Percentiles rank a stretch among this genome's conserved stretches.
Conservation (phyloP, 2,113 vertebrate genomes). For the Myotis yumanensis region DNA sequence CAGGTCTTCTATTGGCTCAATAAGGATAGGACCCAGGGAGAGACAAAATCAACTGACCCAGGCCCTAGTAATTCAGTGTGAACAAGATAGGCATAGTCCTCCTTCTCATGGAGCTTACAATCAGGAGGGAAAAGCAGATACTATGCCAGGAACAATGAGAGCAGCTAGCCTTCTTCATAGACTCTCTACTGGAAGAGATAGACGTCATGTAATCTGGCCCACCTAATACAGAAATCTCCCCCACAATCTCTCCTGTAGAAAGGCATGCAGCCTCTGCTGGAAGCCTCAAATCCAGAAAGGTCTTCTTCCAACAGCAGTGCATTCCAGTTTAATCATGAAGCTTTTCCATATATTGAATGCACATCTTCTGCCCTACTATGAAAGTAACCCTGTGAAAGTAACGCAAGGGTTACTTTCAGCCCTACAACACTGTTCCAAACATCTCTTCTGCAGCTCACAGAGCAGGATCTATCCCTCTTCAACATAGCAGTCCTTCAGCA, state of each 20-base stretch:
- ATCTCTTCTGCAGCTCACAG: neutral
- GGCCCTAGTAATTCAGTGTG: neutral
- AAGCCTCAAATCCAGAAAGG: neutral
- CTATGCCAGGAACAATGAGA: neutral
- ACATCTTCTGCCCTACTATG: neutral
- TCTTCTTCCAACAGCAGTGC: neutral
- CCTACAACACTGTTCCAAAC: neutral
- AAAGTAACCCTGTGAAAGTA: no score
- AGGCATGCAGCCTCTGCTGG: neutral
- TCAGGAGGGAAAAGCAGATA: neutral
- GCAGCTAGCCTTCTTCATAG: neutral
- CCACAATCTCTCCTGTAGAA: neutral
- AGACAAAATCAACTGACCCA: neutral
- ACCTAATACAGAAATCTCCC: neutral
- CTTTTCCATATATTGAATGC: neutral
- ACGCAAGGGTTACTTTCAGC: no score
- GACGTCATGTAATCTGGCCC: neutral
- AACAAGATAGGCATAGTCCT: neutral
- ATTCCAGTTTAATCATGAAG: neutral
- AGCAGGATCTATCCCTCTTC: neutral
- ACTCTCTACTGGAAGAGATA: neutral
- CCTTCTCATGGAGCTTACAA: neutral
- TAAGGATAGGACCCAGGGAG: neutral
- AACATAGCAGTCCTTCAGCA: neutral
- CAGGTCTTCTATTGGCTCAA: neutral